Base-by-base conservation (phyloP, 2,797 vertebrate species). In the Myotis findleyi region DNA sequence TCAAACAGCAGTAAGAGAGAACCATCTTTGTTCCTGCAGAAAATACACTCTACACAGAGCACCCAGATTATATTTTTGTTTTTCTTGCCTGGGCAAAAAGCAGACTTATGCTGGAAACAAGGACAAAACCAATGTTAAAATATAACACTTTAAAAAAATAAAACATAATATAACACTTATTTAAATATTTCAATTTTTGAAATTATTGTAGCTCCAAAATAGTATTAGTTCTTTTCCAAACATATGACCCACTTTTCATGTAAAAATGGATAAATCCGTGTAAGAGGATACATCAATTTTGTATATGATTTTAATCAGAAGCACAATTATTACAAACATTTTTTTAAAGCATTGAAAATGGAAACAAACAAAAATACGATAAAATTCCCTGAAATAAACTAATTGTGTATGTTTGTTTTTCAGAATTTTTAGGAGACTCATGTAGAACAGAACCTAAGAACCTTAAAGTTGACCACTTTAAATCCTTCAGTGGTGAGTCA, bases 71-170 rank as follows among this genome's bases (percentile, higher is more conserved):
- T 13, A 8, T 59, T 76, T 83, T 27, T 38, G 21, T 57, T 94
- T 75, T 92, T 51, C 53, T 21, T n/a, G 2, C 36, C 9, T 53
- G n/a, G 18, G n/a, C 0, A 44, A 89, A 90, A 82, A 51, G 3
- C 51, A 92, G 18, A 53, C 41, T 20, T 87, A 27, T 51, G 6
- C 6, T 44, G 36, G 33, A 94, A 95, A 80, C n/a, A 87, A 59
- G 6, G 41, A 73, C 64, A 90, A 64, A 62, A 55, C 12, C 91
- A 89, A 76, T 86, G 76, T 68, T 91, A 75, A 83, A 94, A 93
- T 79, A 51, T 2, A n/a, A 4, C 21, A 30, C 27, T 79, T 73
- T 3, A 11, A 47, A 59, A 59, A 62, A 62, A 62, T 62, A 59
- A 30, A 59, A 57, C 88, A 75, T 80, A 94, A 93, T 79, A 66